Conservation (phyloP, 2,888 invertebrate species). For the Tuberolachnus salignus region DNA sequence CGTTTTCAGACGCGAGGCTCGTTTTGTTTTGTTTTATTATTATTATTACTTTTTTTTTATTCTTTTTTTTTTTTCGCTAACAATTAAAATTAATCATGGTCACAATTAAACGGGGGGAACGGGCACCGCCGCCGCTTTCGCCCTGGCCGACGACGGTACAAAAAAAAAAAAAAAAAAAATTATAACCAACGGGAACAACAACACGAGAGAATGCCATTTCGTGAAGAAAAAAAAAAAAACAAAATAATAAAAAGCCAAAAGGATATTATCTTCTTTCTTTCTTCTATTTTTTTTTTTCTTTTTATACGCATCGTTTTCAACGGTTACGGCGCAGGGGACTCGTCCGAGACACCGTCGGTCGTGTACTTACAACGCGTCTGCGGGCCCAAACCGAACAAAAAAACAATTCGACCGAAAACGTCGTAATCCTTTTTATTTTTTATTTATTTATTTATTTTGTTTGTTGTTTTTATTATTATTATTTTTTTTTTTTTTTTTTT, state of each 20-base stretch:
- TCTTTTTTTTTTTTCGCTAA: conserved; percentile 4
- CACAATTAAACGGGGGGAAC: not conserved
- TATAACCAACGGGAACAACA: not conserved
- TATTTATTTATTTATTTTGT: no score
- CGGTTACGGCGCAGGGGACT: conserved; percentile 1
- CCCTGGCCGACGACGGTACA: not conserved
- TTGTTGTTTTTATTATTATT: no score
- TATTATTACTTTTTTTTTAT: not conserved
- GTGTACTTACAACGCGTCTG: not conserved
- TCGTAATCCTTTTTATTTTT: conserved; percentile 5
- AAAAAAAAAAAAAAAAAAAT: not conserved
- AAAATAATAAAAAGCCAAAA: not conserved
- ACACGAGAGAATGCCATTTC: conserved; percentile 9
- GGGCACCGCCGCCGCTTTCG: no score
- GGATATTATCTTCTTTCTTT: conserved; percentile 1
- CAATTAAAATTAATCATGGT: conserved; percentile 34
- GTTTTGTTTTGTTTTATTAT: not conserved
- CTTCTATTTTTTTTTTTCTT: conserved; percentile 9
- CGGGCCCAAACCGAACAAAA: not conserved
- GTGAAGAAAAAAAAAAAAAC: not conserved
- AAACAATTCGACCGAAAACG: conserved; percentile 13
- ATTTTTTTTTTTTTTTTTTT: no score
- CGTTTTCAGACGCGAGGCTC: not conserved
- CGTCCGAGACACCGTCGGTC: not conserved
- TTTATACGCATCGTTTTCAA: conserved; percentile 29